Conservation (phyloP, 2,797 vertebrate species). For the Sebastes nivosus region DNA sequence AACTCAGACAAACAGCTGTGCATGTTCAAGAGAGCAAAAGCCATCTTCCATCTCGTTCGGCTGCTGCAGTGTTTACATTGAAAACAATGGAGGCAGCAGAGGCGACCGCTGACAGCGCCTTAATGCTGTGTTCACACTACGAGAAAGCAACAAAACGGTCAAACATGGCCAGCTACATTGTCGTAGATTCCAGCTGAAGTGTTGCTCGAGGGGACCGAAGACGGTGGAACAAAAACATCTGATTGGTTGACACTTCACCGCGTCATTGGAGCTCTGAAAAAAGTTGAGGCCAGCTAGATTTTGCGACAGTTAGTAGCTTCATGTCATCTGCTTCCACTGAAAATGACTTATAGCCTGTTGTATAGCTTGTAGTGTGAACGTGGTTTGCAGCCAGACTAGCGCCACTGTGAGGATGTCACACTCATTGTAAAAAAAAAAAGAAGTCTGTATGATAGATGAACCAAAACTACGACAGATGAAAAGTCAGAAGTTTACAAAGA, state of each 20-base stretch:
- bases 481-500: neutral
- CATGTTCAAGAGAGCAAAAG: too few relatives aligned
- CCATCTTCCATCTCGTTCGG: neutral
- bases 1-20: neutral
- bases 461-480: neutral
- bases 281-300: neutral
- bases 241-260: neutral
- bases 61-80: neutral
- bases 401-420: neutral
- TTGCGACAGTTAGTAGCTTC: neutral
- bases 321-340: rapidly evolving
- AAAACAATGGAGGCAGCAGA: neutral
- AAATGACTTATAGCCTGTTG: too few relatives aligned
- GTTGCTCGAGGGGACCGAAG: neutral
- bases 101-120: neutral
- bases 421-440: neutral
- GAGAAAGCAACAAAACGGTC: neutral
- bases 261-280: neutral
- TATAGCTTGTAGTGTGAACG: too few relatives aligned
- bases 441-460: neutral
- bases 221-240: neutral
- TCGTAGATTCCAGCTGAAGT: neutral
- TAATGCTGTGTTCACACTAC: neutral
- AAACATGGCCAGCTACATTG: neutral
- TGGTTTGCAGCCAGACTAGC: neutral